phyloP scores from a whole-genome alignment of 2,888 invertebrate species.

The Ashinkailepas kermadecensis region DNA sequence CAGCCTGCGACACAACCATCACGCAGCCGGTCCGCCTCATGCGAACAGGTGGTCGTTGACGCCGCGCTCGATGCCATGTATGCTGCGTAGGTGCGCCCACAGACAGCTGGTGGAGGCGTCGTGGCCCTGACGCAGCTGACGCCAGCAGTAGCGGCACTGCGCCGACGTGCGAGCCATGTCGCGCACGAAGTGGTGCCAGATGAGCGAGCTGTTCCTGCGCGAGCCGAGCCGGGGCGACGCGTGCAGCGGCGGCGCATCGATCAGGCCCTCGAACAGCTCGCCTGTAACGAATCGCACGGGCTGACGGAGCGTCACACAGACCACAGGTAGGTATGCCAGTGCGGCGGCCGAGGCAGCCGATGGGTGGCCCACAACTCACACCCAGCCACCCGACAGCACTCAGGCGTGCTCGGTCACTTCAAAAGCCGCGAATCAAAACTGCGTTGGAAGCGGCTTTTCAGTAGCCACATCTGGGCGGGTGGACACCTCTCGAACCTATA shows the following conservation, averaged over 20 bases:
- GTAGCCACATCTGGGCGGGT: too few relatives aligned
- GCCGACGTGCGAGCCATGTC: neutral
- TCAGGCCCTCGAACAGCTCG: slow-evolving; percentile 39
- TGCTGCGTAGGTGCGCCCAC: neutral
- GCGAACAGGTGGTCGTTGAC: slow-evolving; percentile 36
- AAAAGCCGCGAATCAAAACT: too few relatives aligned
- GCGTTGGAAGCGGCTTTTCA: too few relatives aligned
- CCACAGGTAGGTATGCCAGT: too few relatives aligned
- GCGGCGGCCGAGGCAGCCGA: too few relatives aligned
- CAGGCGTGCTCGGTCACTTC: too few relatives aligned
- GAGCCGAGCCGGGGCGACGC: slow-evolving; percentile 39
- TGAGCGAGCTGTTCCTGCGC: neutral
- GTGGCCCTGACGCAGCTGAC: neutral
- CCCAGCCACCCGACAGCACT: too few relatives aligned
- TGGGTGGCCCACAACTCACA: too few relatives aligned
- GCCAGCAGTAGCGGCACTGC: neutral
- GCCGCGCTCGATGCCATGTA: slow-evolving; percentile 7
- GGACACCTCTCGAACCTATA: too few relatives aligned
- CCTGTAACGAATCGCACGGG: slow-evolving; percentile 36
- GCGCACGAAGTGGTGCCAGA: slow-evolving; percentile 1
- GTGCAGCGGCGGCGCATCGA: slow-evolving; percentile 42
- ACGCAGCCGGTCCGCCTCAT: slow-evolving; percentile 35
- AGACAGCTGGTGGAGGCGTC: neutral
- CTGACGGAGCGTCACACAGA: too few relatives aligned
- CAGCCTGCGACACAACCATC: slow-evolving; percentile 37